Base-by-base conservation (phyloP, 2,113 vertebrate genomes). In the Chloropsis cyanopogon region DNA sequence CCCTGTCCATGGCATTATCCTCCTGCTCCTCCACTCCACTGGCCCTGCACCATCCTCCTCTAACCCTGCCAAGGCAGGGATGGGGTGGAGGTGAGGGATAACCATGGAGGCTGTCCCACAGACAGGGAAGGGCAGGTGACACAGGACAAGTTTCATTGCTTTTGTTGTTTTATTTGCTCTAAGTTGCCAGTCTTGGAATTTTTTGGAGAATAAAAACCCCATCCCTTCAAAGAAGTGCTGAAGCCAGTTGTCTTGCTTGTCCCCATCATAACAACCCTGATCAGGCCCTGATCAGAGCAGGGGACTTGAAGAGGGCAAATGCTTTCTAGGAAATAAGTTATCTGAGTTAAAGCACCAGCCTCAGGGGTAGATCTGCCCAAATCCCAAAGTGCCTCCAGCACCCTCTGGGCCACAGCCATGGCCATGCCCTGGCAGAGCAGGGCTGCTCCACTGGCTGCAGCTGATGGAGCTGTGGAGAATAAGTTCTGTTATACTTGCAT, bases 371-470 rank as follows among this genome's bases (percentile, higher is more conserved):
- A 47, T 33, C 24, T 78, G 39, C 46, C 60, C 82, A 54, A 82
- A 83, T 31, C 44, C 41, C 59, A 31, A 33, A 29, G 11, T 16
- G 18, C 46, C 52, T 80, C 54, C 37, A 1, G 7, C 31, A 7
- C 50, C 29, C 22, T 2, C 21, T 20, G 4, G 25, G 37, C 53
- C n/a, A 4, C 5, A 26, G 16, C 46, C 3, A 0, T 6, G 14
- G 23, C 71, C 57, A 1, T 37, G 56, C 14, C 65, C 10, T 2
- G 4, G 52, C 6, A 24, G 15, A 54, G 82, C 4, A 63, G 61
- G 31, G 24, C 8, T 63, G 25, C 61, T 63, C 47, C 0, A 0
- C 65, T 25, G 57, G 47, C 56, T 71, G 70, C 57, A 68, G 76
- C 11, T 1, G 15, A n/a, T 3, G 3, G 29, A 73, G 78, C 59